Evolutionary conservation across 2,888 invertebrate species (phyloP), one percentile per base, ranked within the genome.

Genomic region (Temnothorax rugatulus): DNA sequence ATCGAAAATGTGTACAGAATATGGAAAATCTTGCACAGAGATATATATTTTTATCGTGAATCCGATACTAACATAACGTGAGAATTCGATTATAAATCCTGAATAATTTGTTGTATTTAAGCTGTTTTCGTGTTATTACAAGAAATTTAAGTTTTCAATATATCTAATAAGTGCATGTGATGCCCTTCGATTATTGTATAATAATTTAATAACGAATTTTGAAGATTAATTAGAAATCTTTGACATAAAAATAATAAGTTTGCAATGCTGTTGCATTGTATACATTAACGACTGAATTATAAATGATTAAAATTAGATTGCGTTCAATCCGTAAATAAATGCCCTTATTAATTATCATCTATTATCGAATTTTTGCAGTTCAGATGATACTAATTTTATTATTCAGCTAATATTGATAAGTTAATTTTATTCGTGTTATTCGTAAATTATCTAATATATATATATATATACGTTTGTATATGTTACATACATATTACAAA

Each of bases 21-120:
- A 41, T 66, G 44, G 5, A 47, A 69, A 59, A 57, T 68, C 21
- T 52, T 41, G 8, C 11, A 38, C 2, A 25, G 18, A 59, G 18
- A 47, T 21, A 34, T 2, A 21, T 44, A 15, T 69, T 68, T 57
- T 79, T n/a, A 44, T 52, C 21, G n/a, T n/a, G 4, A 44, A 66
- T 38, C 18, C 2, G 15, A 57, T n/a, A 13, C 38, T 54, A 41
- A n/a, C 18, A 15, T 54, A 29, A n/a, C 13, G 13, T 76, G 11
- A 38, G 21, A 25, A 9, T 50, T 21, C 5, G 2, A 54, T 4
- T 41, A 52, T 41, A 1, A 18, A 50, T 38, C 3, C 11, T 38
- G 8, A 64, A 66, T 66, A 15, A 52, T 15, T 74, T 59, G 3
- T 73, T 25, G 2, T 29, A 74, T 76, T 64, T 76, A n/a, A 66